Evolutionary conservation across 2,113 vertebrate species (phyloP).

Genomic region (Bagarius yarrelli): DNA sequence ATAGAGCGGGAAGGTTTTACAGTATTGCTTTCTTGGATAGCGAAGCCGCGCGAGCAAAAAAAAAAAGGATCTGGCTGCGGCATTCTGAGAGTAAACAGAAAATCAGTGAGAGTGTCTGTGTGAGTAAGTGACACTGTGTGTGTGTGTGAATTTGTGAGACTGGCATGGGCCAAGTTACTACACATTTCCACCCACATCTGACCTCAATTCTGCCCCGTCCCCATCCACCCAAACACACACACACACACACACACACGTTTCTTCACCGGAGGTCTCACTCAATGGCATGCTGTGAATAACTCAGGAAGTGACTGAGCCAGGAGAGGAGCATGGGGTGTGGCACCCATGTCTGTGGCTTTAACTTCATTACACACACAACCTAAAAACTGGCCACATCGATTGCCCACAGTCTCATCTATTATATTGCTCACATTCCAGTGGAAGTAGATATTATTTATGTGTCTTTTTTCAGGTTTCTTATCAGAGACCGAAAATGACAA

Average conservation of each 20-base stretch:
- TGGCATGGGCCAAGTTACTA: conserved; percentile 54
- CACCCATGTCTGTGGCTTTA: conserved; percentile 65
- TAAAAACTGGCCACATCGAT: not conserved
- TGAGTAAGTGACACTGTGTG: conserved; percentile 21
- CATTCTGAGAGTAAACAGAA: conserved; percentile 63
- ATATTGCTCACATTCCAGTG: not conserved
- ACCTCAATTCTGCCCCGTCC: conserved; percentile 45
- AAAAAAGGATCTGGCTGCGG: conserved; percentile 48
- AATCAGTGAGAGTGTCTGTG: conserved; percentile 39
- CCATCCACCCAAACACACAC: conserved; percentile 31
- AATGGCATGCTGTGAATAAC: conserved; percentile 66
- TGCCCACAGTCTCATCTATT: conserved; percentile 22
- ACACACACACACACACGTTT: conserved; percentile 48
- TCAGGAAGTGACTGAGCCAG: conserved; percentile 64
- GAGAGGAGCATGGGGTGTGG: conserved; percentile 65
- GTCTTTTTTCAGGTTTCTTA: not conserved
- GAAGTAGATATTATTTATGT: not conserved
- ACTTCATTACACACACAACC: conserved; percentile 48
- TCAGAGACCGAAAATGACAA: not conserved
- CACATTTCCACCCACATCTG: conserved; percentile 48
- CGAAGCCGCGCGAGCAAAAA: conserved; percentile 36
- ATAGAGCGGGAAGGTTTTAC: conserved; percentile 14
- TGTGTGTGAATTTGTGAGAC: conserved; percentile 17
- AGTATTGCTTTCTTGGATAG: conserved; percentile 48
- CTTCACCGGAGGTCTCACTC: conserved; percentile 64